Evolutionary conservation across 2,797 vertebrate species (phyloP).

Genomic region (Pterois miles): DNA sequence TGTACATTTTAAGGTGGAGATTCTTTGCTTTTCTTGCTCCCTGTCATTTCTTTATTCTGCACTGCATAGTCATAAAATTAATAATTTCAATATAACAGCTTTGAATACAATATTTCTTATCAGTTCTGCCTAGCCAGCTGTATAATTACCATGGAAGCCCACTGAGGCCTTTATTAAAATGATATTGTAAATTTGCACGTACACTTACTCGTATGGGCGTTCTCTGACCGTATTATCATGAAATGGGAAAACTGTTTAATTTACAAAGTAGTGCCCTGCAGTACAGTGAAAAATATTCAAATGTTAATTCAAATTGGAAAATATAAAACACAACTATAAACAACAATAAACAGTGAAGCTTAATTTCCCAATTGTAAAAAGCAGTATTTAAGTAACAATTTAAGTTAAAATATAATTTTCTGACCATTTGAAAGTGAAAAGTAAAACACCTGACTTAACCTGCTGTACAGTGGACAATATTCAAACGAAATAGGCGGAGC

Average conservation of each 20-base stretch:
- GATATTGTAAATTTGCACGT: background rate
- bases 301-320: background rate
- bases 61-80: background rate
- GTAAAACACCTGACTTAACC: no score
- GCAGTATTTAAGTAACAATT: background rate
- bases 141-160: background rate
- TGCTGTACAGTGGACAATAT: no score
- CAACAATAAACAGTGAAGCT: background rate
- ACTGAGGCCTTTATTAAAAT: background rate
- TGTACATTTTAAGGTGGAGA: background rate
- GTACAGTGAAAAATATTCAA: no score
- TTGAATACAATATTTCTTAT: slow-evolving; percentile 8
- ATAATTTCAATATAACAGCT: slow-evolving; percentile 5
- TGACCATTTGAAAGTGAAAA: no score
- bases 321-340: background rate
- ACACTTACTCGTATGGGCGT: background rate
- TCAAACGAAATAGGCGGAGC: no score
- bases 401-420: background rate
- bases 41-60: background rate
- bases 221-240: background rate
- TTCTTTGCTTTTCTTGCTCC: background rate
- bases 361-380: background rate
- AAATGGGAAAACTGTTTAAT: background rate
- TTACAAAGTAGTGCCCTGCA: background rate
- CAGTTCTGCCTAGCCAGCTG: background rate